Conservation (phyloP, 2,113 vertebrate genomes). For the Heloderma charlesbogerti region DNA sequence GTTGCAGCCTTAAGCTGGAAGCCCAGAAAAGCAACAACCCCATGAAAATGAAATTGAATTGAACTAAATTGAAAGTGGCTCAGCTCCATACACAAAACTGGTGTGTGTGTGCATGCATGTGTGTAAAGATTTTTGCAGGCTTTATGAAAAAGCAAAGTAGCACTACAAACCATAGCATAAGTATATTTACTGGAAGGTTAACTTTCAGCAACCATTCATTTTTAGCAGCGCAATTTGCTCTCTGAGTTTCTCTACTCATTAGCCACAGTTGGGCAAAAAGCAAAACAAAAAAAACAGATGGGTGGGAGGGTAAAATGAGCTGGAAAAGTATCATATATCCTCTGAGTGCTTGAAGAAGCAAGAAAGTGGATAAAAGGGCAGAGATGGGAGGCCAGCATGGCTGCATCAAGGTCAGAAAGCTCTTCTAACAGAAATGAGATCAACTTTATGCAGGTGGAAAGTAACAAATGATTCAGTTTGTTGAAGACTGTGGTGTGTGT, state of each 20-base stretch:
- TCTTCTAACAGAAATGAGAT: constrained; percentile 10
- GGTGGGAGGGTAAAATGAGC: not conserved
- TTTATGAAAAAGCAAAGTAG: not conserved
- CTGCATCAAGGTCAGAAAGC: not conserved
- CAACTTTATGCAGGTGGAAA: not conserved
- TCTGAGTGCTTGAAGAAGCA: not conserved
- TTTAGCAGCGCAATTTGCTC: not conserved
- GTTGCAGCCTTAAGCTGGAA: no score
- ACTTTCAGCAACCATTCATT: rapidly evolving
- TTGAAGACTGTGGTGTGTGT: not conserved
- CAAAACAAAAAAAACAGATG: constrained; percentile 1
- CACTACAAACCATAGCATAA: not conserved
- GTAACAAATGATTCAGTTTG: not conserved
- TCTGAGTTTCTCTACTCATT: not conserved
- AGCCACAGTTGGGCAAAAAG: not conserved
- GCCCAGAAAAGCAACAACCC: no score
- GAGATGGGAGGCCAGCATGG: not conserved
- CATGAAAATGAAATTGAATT: no score
- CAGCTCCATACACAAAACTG: no score
- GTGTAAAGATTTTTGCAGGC: not conserved
- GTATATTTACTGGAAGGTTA: no score
- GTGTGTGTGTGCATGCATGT: not conserved
- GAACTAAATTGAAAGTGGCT: no score
- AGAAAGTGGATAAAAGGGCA: constrained; percentile 1
- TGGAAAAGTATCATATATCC: not conserved